Base-by-base conservation (phyloP, 2,888 invertebrate species). In the Proisotoma minuta region DNA sequence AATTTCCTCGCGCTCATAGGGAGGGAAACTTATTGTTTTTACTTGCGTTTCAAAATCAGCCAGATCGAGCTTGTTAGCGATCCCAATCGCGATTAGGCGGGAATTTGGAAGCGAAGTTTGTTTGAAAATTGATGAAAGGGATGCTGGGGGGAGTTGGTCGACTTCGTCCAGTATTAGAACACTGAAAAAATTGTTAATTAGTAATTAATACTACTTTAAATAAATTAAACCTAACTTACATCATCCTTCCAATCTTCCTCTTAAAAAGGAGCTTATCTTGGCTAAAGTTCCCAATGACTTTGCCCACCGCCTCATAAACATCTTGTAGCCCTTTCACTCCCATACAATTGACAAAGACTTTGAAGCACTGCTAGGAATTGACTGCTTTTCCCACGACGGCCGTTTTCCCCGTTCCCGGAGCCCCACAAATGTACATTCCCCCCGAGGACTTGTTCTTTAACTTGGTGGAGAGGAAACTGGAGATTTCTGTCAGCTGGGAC, bases 331-430 rank as follows among this genome's bases (percentile, higher is more conserved):
- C 88, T 75, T 89, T 88, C 76, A 94, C 84, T 67, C 87, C 85
- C 65, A 95, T 95, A 75, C 96, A 96, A 78, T 97, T 97, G 0
- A 92, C 80, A 75, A 87, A 88, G 12, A 90, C 83, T 62, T 51
- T n/a, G 26, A 18, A n/a, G n/a, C n/a, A n/a, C n/a, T 23, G 15
- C 18, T 22, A 22, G 8, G 43, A n/a, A 26, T 59, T 24, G n/a
- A 8, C 27, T 18, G 5, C 20, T 10, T 27, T 39, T 59, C 54
- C 10, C 22, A 97, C 80, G 64, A 89, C 87, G 0, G 94, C 95
- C 0, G 96, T 96, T 81, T 97, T 97, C 1, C 95, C 98, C 1
- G 98, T 98, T 3, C 98, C 99, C 0, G 98, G 98, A 24, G 94
- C 92, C 1, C 98, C 98, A 40, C 95, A 96, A 47, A 99, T 85